These are phyloP conservation scores for Phodopus roborovskii DNA, from an alignment of 2,113 vertebrate species.

Conservation along the genomic window DNA sequence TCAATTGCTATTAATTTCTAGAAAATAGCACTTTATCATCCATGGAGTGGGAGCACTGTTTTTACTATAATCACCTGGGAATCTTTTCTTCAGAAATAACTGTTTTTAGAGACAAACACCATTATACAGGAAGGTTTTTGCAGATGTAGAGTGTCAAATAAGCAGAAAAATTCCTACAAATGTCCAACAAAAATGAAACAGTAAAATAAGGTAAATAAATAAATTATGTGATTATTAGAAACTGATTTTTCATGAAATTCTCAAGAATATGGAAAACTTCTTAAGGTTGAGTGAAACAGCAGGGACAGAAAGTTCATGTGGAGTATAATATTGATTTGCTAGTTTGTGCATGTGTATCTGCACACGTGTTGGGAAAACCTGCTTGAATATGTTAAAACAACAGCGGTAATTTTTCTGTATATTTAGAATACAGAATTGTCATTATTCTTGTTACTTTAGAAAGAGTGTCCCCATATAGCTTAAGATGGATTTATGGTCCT, in stretches of 20 bases:
- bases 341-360: background rate
- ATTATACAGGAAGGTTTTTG: background rate
- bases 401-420: background rate
- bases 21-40: background rate
- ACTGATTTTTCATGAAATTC: background rate
- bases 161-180: background rate
- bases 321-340: background rate
- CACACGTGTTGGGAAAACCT: background rate
- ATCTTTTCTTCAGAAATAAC: background rate
- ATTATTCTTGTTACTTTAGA: background rate
- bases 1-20: background rate
- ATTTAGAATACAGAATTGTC: background rate
- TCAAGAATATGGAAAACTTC: background rate
- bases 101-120: background rate
- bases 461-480: background rate
- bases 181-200: background rate
- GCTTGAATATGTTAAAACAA: background rate
- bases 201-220: background rate
- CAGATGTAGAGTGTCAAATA: background rate
- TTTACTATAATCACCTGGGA: background rate
- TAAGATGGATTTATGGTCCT: background rate
- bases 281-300: background rate
- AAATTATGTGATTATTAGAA: background rate
- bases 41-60: background rate
- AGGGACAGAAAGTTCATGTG: background rate